Conservation (phyloP, 2,113 vertebrate species). For the Zosterops japonicus region DNA sequence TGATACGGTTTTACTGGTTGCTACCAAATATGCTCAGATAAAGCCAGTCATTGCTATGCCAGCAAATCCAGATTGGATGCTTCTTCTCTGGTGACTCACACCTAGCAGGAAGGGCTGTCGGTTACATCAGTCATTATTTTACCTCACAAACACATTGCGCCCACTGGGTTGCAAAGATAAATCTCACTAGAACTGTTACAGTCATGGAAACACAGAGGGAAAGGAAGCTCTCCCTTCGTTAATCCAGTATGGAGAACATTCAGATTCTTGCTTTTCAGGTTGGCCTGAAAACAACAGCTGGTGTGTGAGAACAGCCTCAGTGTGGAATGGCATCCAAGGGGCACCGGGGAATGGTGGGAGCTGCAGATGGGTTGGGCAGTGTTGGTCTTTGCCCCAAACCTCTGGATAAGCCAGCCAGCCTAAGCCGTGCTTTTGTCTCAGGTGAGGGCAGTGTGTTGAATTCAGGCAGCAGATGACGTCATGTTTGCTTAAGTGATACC, state of each 20-base stretch:
- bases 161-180: not conserved
- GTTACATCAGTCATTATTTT: not conserved
- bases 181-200: not conserved
- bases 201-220: not conserved
- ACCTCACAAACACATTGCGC: not conserved
- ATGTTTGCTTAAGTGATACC: not conserved
- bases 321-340: rapidly evolving
- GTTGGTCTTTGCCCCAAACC: not conserved
- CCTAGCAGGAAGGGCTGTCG: not conserved
- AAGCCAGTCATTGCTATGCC: not conserved
- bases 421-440: rapidly evolving
- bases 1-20: not conserved
- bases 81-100: not conserved
- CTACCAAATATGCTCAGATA: not conserved
- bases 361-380: rapidly evolving
- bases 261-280: not conserved
- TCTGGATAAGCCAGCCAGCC: not conserved
- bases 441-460: not conserved
- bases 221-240: not conserved
- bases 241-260: not conserved
- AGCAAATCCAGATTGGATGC: not conserved
- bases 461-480: not conserved
- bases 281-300: not conserved
- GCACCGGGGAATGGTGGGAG: not conserved
- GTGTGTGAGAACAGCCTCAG: not conserved